Conservation (phyloP, 2,113 vertebrate species). For the Pterocles gutturalis region DNA sequence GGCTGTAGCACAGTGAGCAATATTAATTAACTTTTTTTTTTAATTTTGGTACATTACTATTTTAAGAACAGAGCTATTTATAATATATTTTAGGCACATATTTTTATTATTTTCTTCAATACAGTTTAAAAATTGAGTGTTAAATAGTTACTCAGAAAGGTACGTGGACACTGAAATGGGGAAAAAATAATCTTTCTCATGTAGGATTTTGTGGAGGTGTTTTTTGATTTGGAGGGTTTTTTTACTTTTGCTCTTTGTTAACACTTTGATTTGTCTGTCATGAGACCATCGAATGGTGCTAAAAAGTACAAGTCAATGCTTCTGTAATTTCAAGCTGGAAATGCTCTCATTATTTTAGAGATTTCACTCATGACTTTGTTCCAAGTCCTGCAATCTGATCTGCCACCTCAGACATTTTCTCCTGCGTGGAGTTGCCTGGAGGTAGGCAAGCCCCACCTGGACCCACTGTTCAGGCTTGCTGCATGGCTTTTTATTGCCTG, state of each 20-base stretch:
- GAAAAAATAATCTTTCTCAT: background rate
- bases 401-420: background rate
- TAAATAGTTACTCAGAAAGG: conserved; percentile 7
- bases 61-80: conserved; percentile 2
- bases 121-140: background rate
- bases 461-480: background rate
- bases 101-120: background rate
- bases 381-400: background rate
- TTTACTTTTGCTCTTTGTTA: background rate
- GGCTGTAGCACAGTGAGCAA: conserved; percentile 40
- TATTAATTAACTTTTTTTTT: conserved; percentile 30
- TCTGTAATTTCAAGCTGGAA: background rate
- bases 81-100: background rate
- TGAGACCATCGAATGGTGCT: background rate
- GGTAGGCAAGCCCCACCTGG: background rate
- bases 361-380: background rate
- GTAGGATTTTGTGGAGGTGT: background rate
- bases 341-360: background rate
- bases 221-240: background rate
- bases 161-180: background rate
- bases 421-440: background rate
- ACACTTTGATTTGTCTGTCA: background rate
- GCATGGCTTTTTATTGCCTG: background rate
- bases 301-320: background rate
- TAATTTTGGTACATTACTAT: background rate